These are phyloP conservation scores for Drosophila colorata DNA, from an alignment of 2,888 invertebrate genomes.

Conservation along the genomic window DNA sequence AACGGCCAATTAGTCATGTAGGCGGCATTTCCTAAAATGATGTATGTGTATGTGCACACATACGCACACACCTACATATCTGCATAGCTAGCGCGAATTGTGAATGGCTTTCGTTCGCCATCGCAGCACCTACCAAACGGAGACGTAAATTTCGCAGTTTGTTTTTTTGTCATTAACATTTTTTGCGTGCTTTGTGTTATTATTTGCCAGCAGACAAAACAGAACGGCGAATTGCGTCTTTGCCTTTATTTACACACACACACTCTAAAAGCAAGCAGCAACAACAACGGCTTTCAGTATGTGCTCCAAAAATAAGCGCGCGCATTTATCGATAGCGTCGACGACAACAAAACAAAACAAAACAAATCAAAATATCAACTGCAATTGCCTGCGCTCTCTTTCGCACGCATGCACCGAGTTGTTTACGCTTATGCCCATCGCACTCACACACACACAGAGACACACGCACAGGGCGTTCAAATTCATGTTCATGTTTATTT, in stretches of 20 bases:
- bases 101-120: slow-evolving; percentile 12
- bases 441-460: slow-evolving; percentile 1
- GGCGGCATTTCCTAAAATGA: slow-evolving; percentile 21
- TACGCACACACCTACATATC: not conserved
- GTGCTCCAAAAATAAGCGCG: slow-evolving; percentile 68
- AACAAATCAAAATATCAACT: slow-evolving; percentile 39
- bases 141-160: slow-evolving; percentile 41
- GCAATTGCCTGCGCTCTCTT: slow-evolving; percentile 11
- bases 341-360: slow-evolving; percentile 34
- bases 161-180: slow-evolving; percentile 41
- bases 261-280: slow-evolving; percentile 34
- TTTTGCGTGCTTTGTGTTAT: slow-evolving; percentile 32
- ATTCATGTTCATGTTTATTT: slow-evolving; percentile 66
- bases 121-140: slow-evolving; percentile 27
- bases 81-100: slow-evolving; percentile 1
- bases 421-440: slow-evolving; percentile 1
- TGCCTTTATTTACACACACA: slow-evolving; percentile 53
- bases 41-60: not conserved
- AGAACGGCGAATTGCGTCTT: slow-evolving; percentile 65
- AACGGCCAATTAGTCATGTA: slow-evolving; percentile 19
- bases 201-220: slow-evolving; percentile 18
- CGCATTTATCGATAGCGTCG: slow-evolving; percentile 67
- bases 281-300: slow-evolving; percentile 16
- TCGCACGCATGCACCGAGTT: not conserved
- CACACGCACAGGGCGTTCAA: not conserved